phyloP scores from a whole-genome alignment of 2,797 vertebrate species.

The Megaceryle alcyon region DNA sequence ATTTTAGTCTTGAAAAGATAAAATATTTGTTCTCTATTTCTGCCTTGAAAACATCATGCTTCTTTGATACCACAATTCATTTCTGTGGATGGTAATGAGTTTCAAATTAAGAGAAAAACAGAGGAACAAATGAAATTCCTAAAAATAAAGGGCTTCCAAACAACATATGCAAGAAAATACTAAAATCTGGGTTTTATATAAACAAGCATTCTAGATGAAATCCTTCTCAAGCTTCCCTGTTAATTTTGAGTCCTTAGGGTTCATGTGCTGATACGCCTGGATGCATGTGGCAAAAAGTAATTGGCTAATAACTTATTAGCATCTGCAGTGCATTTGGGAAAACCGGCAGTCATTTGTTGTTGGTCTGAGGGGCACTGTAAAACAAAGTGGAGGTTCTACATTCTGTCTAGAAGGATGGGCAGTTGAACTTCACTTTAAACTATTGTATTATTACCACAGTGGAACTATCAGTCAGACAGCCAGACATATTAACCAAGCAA shows the following conservation, averaged over 20 bases:
- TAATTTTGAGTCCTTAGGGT: slow-evolving; percentile 26
- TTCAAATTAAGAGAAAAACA: neutral
- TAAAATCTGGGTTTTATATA: neutral
- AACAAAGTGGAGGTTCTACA: slow-evolving; percentile 21
- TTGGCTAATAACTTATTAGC: slow-evolving; percentile 62
- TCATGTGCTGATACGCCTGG: neutral
- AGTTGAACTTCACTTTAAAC: slow-evolving; percentile 80
- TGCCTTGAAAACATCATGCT: neutral
- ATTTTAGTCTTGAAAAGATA: neutral
- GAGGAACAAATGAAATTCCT: neutral
- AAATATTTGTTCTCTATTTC: neutral
- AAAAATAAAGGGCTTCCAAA: neutral
- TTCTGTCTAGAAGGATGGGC: slow-evolving; percentile 76
- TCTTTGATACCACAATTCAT: neutral
- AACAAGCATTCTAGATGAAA: neutral
- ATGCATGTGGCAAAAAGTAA: slow-evolving; percentile 38
- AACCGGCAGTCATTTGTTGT: slow-evolving; percentile 8
- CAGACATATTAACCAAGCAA: slow-evolving; percentile 75
- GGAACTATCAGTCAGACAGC: slow-evolving; percentile 74
- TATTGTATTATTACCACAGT: slow-evolving; percentile 77
- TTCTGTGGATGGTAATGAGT: neutral
- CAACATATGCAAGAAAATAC: neutral
- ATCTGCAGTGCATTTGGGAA: slow-evolving; percentile 25
- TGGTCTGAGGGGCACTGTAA: slow-evolving; percentile 30
- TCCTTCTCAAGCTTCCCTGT: neutral